phyloP scores from a whole-genome alignment of 1,140 invertebrate genomes.

The Holotrichia oblita region DNA sequence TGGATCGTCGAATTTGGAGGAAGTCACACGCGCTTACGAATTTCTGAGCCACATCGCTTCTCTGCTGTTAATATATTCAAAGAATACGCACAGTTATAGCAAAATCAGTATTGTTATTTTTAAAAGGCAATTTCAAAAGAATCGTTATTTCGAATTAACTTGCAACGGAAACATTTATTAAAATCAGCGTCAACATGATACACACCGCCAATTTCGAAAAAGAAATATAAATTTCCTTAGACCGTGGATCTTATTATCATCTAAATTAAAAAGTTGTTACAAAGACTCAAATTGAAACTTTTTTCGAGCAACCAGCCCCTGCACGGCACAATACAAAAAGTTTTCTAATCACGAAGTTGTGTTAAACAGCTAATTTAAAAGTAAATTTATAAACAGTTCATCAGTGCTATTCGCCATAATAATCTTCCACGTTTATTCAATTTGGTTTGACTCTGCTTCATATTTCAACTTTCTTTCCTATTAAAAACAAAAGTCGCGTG shows the following conservation, averaged over 20 bases:
- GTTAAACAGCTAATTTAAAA: conserved; percentile 36
- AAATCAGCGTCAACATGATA: background rate
- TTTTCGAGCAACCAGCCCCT: background rate
- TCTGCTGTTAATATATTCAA: no score
- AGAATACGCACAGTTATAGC: no score
- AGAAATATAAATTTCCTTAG: conserved; percentile 12
- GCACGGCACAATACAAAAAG: background rate
- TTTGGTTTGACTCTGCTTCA: background rate
- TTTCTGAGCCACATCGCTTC: no score
- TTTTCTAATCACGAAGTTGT: conserved; percentile 29
- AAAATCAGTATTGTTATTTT: no score
- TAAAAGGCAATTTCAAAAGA: background rate
- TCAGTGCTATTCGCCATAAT: conserved; percentile 18
- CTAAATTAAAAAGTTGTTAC: conserved; percentile 34
- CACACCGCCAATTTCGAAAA: background rate
- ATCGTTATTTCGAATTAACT: background rate
- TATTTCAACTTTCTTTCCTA: conserved; percentile 14
- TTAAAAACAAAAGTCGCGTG: background rate
- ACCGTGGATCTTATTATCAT: conserved; percentile 7
- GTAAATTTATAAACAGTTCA: conserved; percentile 36
- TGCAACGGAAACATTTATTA: background rate
- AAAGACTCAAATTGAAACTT: conserved; percentile 28
- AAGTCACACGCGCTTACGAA: no score
- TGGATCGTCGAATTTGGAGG: no score
- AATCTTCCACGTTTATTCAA: background rate